A percentile compares a stretch with the other conserved stretches of the same genome.
Evolutionary conservation across 2,113 vertebrate species (phyloP).

Genomic region (Oophaga pumilio): DNA sequence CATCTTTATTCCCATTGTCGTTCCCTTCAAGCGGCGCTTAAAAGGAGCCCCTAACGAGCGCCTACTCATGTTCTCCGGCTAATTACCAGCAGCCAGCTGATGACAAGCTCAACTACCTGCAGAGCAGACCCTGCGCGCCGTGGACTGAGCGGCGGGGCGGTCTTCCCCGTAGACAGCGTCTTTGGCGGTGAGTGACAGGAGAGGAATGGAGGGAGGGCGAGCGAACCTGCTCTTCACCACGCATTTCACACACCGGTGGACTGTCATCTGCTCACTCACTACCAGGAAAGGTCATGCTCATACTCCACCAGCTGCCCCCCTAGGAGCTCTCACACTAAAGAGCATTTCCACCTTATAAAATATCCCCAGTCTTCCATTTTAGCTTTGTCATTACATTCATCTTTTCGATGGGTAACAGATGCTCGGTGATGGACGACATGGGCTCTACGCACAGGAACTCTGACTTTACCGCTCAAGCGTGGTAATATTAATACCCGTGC

Average conservation of each 20-base stretch:
- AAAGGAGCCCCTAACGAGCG: slow-evolving; percentile 43
- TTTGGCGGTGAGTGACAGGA: slow-evolving; percentile 39
- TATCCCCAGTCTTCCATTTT: too few species aligned
- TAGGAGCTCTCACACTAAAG: background rate
- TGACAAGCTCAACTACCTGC: slow-evolving; percentile 52
- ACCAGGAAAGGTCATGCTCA: slow-evolving; percentile 3
- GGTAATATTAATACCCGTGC: too few species aligned
- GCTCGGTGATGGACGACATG: too few species aligned
- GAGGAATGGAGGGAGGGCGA: background rate
- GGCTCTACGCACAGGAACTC: too few species aligned
- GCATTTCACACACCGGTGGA: slow-evolving; percentile 28
- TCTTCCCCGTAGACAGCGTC: slow-evolving; percentile 2
- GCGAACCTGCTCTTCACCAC: background rate
- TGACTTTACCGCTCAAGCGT: too few species aligned
- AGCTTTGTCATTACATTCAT: too few species aligned
- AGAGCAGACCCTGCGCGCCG: slow-evolving; percentile 26
- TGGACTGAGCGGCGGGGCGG: slow-evolving; percentile 40
- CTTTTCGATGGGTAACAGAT: too few species aligned
- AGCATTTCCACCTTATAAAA: background rate
- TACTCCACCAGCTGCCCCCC: background rate
- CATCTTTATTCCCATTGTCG: slow-evolving; percentile 25
- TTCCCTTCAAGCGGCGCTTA: slow-evolving; percentile 24
- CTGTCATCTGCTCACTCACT: slow-evolving; percentile 1
- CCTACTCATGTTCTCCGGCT: slow-evolving; percentile 38
- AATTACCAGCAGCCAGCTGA: slow-evolving; percentile 55